Percentiles rank a stretch among this genome's conserved stretches.
phyloP scores from a whole-genome alignment of 2,113 vertebrate species.

The Terrapene triunguis region DNA sequence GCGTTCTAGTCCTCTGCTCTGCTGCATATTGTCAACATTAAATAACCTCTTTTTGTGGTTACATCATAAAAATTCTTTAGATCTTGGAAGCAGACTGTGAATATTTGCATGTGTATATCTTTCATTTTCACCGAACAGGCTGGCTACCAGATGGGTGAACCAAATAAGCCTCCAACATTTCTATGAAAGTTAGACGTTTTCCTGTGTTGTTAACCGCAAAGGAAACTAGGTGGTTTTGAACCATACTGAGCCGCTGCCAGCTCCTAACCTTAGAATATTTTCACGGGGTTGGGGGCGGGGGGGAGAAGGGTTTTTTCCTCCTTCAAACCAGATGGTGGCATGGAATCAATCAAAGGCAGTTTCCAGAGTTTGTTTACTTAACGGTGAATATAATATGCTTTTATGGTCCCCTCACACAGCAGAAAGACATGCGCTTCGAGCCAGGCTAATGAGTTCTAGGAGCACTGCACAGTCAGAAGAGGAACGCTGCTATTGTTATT shows the following conservation, averaged over 20 bases:
- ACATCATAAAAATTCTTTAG: conserved; percentile 68
- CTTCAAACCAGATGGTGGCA: conserved; percentile 76
- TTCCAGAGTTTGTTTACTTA: conserved; percentile 81
- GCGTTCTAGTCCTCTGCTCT: conserved; percentile 30
- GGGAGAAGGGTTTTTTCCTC: conserved; percentile 44
- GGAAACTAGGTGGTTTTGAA: conserved; percentile 79
- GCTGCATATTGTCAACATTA: conserved; percentile 37
- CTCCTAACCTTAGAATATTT: conserved; percentile 72
- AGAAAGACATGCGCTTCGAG: conserved; percentile 56
- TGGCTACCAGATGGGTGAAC: conserved; percentile 81
- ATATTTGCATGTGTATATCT: conserved; percentile 73
- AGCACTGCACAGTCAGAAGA: accelerated
- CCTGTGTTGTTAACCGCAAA: conserved; percentile 51
- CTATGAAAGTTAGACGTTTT: conserved; percentile 42
- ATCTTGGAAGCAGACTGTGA: conserved; percentile 62
- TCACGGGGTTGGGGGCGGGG: conserved; percentile 6
- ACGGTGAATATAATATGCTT: conserved; percentile 67
- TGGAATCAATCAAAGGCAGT: conserved; percentile 74
- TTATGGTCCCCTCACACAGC: conserved; percentile 56
- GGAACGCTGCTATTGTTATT: background rate
- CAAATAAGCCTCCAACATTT: conserved; percentile 72
- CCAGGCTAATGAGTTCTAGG: background rate
- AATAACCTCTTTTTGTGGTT: conserved; percentile 60
- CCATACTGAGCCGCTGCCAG: conserved; percentile 67
- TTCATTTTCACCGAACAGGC: conserved; percentile 79